Conservation (phyloP, 2,888 invertebrate species). For the Cryptops parisi region DNA sequence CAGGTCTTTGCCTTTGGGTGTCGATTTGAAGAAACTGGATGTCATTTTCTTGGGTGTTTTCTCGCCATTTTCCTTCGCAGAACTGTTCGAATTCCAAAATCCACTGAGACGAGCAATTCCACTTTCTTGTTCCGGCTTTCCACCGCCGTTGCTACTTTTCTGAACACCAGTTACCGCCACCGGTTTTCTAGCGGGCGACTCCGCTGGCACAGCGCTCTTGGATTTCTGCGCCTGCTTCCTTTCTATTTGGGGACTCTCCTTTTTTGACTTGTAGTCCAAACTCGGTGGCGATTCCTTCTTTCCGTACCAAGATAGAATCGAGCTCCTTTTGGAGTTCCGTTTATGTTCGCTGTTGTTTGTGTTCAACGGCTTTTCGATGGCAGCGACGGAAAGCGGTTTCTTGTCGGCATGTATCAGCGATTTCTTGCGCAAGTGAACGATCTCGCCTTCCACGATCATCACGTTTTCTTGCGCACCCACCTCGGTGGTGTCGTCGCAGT, state of each 20-base stretch:
- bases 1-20: too few species aligned
- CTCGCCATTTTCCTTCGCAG: too few species aligned
- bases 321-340: not conserved
- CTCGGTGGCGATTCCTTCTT: constrained; percentile 1
- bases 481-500: not conserved
- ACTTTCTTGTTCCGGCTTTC: too few species aligned
- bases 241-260: not conserved
- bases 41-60: too few species aligned
- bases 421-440: constrained; percentile 12
- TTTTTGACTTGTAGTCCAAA: not conserved
- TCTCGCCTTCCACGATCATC: constrained; percentile 7
- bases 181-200: too few species aligned
- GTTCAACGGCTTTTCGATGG: not conserved
- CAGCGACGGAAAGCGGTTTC: not conserved
- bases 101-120: too few species aligned
- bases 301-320: constrained; percentile 5
- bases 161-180: too few species aligned
- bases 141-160: too few species aligned
- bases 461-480: constrained; percentile 1
- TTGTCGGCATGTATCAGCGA: not conserved
- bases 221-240: not conserved
- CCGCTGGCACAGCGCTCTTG: too few species aligned
- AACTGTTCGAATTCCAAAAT: too few species aligned
- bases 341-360: not conserved
- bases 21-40: too few species aligned